phyloP scores from a whole-genome alignment of 2,113 vertebrate genomes.

The Mola mola region DNA sequence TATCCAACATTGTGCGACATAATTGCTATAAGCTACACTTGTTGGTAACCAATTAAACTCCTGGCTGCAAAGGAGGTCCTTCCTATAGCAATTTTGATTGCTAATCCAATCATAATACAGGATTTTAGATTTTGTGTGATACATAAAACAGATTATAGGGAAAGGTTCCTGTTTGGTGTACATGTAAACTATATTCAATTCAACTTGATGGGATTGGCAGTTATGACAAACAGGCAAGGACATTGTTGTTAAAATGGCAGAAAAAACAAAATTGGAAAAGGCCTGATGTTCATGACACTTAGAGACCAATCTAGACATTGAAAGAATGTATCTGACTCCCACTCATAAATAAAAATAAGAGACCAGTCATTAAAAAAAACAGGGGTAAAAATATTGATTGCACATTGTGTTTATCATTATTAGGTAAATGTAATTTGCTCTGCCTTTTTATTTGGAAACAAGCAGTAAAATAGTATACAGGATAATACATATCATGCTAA shows the following conservation, averaged over 20 bases:
- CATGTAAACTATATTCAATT: not conserved
- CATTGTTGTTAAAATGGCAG: conserved; percentile 5
- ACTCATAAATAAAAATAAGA: too few species aligned
- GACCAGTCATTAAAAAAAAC: too few species aligned
- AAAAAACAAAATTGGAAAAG: too few species aligned
- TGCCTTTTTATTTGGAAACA: too few species aligned
- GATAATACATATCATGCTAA: too few species aligned
- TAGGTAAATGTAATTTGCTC: too few species aligned
- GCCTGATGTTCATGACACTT: too few species aligned
- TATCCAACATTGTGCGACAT: not conserved
- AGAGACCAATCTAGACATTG: too few species aligned
- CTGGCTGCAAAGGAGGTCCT: conserved; percentile 4
- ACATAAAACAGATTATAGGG: not conserved
- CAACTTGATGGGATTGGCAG: not conserved
- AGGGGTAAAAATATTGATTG: too few species aligned
- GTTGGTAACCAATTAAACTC: conserved; percentile 38
- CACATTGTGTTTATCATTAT: too few species aligned
- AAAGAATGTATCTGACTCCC: too few species aligned
- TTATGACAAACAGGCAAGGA: not conserved
- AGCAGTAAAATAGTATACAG: too few species aligned
- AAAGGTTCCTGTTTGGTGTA: conserved; percentile 2
- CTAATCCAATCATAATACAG: conserved; percentile 22
- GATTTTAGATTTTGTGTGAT: not conserved
- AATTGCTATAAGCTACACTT: conserved; percentile 6
- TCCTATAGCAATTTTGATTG: not conserved